Evolutionary conservation across 1,140 invertebrate species (phyloP).

Genomic region (Gonatopus flavifemur): DNA sequence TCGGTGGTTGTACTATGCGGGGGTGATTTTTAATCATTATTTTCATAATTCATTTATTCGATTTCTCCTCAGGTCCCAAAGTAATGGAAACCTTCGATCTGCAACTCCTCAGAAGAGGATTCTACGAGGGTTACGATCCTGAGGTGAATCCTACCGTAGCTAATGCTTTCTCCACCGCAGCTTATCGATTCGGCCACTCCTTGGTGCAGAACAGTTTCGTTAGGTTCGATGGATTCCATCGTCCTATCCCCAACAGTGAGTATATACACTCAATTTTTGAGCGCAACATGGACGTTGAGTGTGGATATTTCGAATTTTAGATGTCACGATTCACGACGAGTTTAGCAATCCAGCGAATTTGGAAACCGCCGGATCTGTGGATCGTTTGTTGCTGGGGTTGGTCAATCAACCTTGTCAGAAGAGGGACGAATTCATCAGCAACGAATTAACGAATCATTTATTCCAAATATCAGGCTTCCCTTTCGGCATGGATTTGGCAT

Average conservation of each 20-base stretch:
- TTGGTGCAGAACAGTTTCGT: constrained; percentile 80
- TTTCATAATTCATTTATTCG: too few species aligned
- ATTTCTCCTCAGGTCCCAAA: constrained; percentile 65
- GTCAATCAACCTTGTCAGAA: constrained; percentile 76
- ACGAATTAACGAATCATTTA: constrained; percentile 83
- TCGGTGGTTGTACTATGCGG: too few species aligned
- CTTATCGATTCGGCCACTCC: constrained; percentile 95
- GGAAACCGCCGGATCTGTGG: constrained; percentile 71
- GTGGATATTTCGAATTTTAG: too few species aligned
- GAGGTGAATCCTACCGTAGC: constrained; percentile 82
- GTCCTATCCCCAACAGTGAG: constrained; percentile 67
- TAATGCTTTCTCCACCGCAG: constrained; percentile 92
- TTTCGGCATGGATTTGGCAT: constrained; percentile 86
- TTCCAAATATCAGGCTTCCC: constrained; percentile 74
- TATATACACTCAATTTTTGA: constrained; percentile 9
- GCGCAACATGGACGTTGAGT: not conserved
- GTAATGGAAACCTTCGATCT: constrained; percentile 74
- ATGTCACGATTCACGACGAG: constrained; percentile 78
- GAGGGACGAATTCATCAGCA: constrained; percentile 79
- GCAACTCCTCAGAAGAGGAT: constrained; percentile 64
- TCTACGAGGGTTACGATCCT: constrained; percentile 74
- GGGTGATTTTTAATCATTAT: too few species aligned
- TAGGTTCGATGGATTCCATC: constrained; percentile 66
- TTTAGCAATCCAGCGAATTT: constrained; percentile 64
- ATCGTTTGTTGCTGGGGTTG: constrained; percentile 76